phyloP scores from a whole-genome alignment of 2,888 invertebrate species.

The Sinotaia quadrata region DNA sequence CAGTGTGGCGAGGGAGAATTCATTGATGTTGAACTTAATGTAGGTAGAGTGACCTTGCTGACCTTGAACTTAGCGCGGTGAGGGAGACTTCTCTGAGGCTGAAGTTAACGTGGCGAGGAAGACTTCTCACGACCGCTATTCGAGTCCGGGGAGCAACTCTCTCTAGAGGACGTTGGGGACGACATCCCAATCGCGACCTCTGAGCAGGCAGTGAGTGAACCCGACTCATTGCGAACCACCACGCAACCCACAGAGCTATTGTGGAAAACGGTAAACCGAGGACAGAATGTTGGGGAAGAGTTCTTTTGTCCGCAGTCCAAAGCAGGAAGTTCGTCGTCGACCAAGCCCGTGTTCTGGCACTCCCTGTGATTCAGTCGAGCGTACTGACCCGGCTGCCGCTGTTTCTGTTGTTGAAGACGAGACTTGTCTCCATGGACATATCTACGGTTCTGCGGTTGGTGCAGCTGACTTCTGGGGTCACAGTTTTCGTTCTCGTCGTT shows the following conservation, averaged over 20 bases:
- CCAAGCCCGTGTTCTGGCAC: background rate
- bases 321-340: background rate
- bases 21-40: too few relatives aligned
- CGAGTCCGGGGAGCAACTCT: background rate
- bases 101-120: too few relatives aligned
- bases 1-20: too few relatives aligned
- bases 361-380: background rate
- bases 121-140: background rate
- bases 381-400: background rate
- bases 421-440: background rate
- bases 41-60: too few relatives aligned
- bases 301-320: constrained; percentile 17
- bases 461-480: background rate
- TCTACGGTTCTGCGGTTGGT: background rate
- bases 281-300: constrained; percentile 3
- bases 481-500: background rate
- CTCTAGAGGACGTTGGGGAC: background rate
- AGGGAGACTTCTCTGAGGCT: too few relatives aligned
- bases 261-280: background rate
- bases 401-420: background rate
- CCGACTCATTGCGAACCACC: background rate
- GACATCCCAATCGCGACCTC: background rate
- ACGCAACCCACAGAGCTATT: constrained; percentile 5
- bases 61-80: too few relatives aligned
- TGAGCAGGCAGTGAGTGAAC: background rate